A percentile compares a stretch with the other conserved stretches of the same genome.
Evolutionary conservation across 2,888 invertebrate genomes (phyloP).

Genomic region (Dione juno): DNA sequence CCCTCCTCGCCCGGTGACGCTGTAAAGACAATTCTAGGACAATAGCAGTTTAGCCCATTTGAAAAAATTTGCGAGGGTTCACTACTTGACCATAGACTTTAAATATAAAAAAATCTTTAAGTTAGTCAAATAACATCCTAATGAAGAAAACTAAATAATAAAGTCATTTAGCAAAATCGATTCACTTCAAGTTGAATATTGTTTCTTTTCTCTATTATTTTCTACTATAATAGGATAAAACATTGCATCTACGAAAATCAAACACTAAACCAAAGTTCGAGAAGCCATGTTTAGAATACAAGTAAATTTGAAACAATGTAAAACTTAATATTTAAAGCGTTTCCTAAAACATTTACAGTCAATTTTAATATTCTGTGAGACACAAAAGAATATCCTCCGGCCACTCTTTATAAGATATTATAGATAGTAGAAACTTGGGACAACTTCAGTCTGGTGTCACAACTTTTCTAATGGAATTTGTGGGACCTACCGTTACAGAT

Average conservation of each 20-base stretch:
- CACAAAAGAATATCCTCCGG: slow-evolving; percentile 22
- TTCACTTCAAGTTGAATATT: neutral
- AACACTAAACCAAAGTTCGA: slow-evolving; percentile 9
- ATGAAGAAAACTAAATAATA: no score
- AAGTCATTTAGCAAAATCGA: no score
- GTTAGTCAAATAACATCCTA: no score
- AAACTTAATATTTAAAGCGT: slow-evolving; percentile 1
- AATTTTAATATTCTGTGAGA: slow-evolving; percentile 9
- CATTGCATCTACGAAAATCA: slow-evolving; percentile 1
- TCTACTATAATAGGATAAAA: neutral
- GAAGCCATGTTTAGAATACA: slow-evolving; percentile 20
- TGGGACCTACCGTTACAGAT: slow-evolving; percentile 22
- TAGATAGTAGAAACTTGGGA: slow-evolving; percentile 10
- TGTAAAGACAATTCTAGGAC: no score
- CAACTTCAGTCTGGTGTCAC: slow-evolving; percentile 25
- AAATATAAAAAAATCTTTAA: no score
- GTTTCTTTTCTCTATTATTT: no score
- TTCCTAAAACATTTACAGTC: slow-evolving; percentile 13
- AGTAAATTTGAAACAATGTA: slow-evolving; percentile 3
- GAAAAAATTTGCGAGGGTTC: no score
- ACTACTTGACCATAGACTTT: no score
- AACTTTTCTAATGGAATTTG: slow-evolving; percentile 30
- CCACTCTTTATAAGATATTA: slow-evolving; percentile 24
- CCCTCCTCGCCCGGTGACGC: no score
- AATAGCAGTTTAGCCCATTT: no score